phyloP scores from a whole-genome alignment of 2,797 vertebrate genomes.

The Taeniopygia guttata region DNA sequence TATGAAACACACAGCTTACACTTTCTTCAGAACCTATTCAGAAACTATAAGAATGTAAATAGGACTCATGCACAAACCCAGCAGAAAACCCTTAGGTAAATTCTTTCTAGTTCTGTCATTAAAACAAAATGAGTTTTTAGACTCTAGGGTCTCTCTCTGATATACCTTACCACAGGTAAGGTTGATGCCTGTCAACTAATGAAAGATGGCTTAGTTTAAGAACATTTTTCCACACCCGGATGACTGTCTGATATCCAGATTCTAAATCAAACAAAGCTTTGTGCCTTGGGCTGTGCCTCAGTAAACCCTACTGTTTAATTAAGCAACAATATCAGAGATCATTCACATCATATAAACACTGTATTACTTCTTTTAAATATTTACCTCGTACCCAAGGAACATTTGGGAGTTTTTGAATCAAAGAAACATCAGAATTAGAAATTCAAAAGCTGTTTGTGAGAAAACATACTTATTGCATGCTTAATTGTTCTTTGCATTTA shows the following conservation, averaged over 20 bases:
- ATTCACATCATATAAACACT: background rate
- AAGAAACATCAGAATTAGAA: background rate
- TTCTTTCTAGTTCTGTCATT: background rate
- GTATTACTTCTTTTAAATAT: background rate
- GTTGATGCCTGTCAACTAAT: background rate
- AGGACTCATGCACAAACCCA: background rate
- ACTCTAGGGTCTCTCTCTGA: background rate
- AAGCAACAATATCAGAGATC: background rate
- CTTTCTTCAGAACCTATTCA: background rate
- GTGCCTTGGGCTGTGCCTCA: background rate
- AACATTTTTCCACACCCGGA: background rate
- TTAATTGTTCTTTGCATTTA: background rate
- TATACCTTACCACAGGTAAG: background rate
- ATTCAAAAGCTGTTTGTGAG: background rate
- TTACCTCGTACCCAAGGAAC: background rate
- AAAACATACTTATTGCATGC: background rate
- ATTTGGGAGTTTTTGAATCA: background rate
- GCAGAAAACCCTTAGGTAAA: background rate
- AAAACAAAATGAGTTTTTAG: background rate
- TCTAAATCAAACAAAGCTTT: conserved; percentile 6
- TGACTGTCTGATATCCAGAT: background rate
- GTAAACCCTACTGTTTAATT: conserved; percentile 3
- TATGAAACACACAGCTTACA: background rate
- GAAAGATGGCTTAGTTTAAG: conserved; percentile 3
- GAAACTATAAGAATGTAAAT: background rate